Evolutionary conservation across 1,140 invertebrate species (phyloP).

Genomic region (Phymorhynchus buccinoides): DNA sequence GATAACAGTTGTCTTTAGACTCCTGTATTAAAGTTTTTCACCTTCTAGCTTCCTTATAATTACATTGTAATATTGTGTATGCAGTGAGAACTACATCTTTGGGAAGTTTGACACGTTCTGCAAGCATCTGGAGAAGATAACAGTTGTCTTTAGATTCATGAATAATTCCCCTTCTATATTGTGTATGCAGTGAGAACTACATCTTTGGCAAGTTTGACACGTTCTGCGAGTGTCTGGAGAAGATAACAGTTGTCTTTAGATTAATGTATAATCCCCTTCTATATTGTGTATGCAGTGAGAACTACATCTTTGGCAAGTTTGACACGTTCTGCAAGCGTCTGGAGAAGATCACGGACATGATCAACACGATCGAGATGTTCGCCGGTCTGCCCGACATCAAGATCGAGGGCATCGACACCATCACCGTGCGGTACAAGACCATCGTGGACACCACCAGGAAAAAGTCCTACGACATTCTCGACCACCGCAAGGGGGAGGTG

Average conservation of each 20-base stretch:
- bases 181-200: slow-evolving; percentile 95
- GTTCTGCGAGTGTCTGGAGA: slow-evolving; percentile 89
- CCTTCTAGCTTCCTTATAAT: slow-evolving; percentile 30
- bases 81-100: slow-evolving; percentile 96
- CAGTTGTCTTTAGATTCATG: too few relatives aligned
- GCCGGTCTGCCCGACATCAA: slow-evolving; percentile 68
- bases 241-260: too few relatives aligned
- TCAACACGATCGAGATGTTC: slow-evolving; percentile 85
- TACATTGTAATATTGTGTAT: too few relatives aligned
- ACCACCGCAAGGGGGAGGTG: slow-evolving; percentile 87
- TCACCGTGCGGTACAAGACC: slow-evolving; percentile 70
- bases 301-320: slow-evolving; percentile 97
- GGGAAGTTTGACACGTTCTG: slow-evolving; percentile 97
- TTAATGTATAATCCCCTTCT: slow-evolving; percentile 37
- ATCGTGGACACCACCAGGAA: slow-evolving; percentile 83
- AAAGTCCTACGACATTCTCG: slow-evolving; percentile 92
- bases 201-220: slow-evolving; percentile 97
- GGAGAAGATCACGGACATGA: slow-evolving; percentile 89
- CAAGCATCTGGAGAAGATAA: slow-evolving; percentile 87
- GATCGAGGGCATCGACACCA: slow-evolving; percentile 72
- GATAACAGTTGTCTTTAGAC: too few relatives aligned
- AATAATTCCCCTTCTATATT: slow-evolving; percentile 37
- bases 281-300: slow-evolving; percentile 90
- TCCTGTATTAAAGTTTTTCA: too few relatives aligned
- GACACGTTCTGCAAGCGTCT: slow-evolving; percentile 92